Conservation (phyloP, 2,888 invertebrate genomes). For the Xylocampa areola region DNA sequence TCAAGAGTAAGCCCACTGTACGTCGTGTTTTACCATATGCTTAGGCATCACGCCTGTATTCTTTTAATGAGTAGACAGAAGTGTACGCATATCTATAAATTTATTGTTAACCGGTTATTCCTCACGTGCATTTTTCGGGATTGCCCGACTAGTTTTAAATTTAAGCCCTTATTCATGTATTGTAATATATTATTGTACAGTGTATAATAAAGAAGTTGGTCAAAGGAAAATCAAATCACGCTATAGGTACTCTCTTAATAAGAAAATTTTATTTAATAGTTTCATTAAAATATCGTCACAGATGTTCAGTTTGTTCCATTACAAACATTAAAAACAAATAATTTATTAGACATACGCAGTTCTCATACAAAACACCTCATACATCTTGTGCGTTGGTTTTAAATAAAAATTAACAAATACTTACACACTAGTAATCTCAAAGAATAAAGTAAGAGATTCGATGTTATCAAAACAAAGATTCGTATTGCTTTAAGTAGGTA, state of each 20-base stretch:
- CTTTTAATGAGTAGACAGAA: no score
- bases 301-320: conserved; percentile 74
- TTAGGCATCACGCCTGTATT: no score
- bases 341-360: conserved; percentile 85
- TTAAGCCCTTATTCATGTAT: no score
- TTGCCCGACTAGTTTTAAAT: no score
- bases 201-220: neutral
- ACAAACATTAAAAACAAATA: conserved; percentile 84
- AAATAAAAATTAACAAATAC: conserved; percentile 83
- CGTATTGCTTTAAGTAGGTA: conserved; percentile 70
- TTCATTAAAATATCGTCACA: conserved; percentile 83
- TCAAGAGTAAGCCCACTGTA: no score
- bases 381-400: conserved; percentile 81
- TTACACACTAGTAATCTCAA: conserved; percentile 86
- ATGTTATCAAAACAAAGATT: conserved; percentile 67
- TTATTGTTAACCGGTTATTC: no score
- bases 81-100: no score
- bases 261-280: conserved; percentile 82
- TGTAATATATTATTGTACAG: no score
- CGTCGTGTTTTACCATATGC: no score
- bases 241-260: conserved; percentile 67
- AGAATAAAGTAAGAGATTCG: conserved; percentile 84
- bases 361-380: conserved; percentile 71
- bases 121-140: no score
- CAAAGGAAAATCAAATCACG: conserved; percentile 35